Evolutionary conservation across 1,140 invertebrate species (phyloP).

Genomic region (Megalopta genalis): DNA sequence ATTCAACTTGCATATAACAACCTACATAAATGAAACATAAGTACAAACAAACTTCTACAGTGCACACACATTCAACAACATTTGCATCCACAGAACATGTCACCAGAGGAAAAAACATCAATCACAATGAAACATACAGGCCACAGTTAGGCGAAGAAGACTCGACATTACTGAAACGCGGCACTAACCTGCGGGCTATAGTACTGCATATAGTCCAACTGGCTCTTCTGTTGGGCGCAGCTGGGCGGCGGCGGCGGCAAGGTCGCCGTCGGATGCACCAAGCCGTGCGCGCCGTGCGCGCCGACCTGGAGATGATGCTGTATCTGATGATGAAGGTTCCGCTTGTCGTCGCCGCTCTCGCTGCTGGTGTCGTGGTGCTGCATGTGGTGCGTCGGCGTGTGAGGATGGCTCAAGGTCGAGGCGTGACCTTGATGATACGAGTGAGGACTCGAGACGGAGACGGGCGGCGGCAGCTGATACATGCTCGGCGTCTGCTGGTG

Average conservation of each 20-base stretch:
- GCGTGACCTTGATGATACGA: conserved; percentile 76
- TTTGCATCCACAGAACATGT: too few species aligned
- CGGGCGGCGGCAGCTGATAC: conserved; percentile 80
- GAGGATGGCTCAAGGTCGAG: conserved; percentile 71
- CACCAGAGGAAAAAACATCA: too few species aligned
- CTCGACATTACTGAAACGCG: not conserved
- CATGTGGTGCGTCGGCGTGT: conserved; percentile 75
- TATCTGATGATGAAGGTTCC: conserved; percentile 77
- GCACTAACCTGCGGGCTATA: conserved; percentile 75
- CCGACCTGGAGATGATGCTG: conserved; percentile 77
- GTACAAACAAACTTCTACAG: too few species aligned
- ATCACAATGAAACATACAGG: too few species aligned
- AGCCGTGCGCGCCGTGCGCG: conserved; percentile 69
- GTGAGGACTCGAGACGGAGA: conserved; percentile 76
- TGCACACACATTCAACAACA: too few species aligned
- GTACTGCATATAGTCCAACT: conserved; percentile 78
- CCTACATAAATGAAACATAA: too few species aligned
- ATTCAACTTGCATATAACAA: too few species aligned
- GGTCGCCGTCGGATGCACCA: conserved; percentile 76
- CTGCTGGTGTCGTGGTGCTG: conserved; percentile 78
- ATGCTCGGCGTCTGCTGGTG: conserved; percentile 77
- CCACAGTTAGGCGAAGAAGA: too few species aligned
- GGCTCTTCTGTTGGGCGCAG: conserved; percentile 78
- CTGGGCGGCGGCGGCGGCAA: conserved; percentile 75
- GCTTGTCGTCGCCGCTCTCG: conserved; percentile 77